Evolutionary conservation across 2,888 invertebrate species (phyloP).

Genomic region (Anthoptus insignis): DNA sequence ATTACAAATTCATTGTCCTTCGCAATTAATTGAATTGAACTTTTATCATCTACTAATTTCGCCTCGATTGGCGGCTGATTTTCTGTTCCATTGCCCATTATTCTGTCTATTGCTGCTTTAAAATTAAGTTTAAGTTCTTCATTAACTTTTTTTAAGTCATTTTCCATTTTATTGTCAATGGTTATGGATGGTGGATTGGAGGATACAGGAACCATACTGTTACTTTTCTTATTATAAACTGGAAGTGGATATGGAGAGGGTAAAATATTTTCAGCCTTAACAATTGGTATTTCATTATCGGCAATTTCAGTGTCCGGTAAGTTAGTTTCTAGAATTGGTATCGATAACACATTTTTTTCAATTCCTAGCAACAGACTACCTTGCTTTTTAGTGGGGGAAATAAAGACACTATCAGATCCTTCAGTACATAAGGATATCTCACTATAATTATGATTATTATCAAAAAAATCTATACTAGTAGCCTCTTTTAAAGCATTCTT

Average conservation of each 20-base stretch:
- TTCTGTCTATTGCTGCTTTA: slow-evolving; percentile 74
- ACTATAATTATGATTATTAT: slow-evolving; percentile 59
- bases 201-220: slow-evolving; percentile 48
- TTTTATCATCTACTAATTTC: slow-evolving; percentile 20
- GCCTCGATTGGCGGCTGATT: slow-evolving; percentile 7
- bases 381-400: slow-evolving; percentile 50
- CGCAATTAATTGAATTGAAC: slow-evolving; percentile 32
- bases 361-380: slow-evolving; percentile 28
- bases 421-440: slow-evolving; percentile 69
- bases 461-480: slow-evolving; percentile 74
- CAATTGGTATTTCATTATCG: slow-evolving; percentile 54
- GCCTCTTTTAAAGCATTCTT: slow-evolving; percentile 72
- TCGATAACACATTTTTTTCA: slow-evolving; percentile 36
- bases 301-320: slow-evolving; percentile 31
- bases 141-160: slow-evolving; percentile 71
- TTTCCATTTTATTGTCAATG: slow-evolving; percentile 61
- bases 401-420: slow-evolving; percentile 72
- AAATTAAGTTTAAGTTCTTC: slow-evolving; percentile 73
- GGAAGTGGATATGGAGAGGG: slow-evolving; percentile 69
- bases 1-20: slow-evolving; percentile 19
- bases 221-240: slow-evolving; percentile 59
- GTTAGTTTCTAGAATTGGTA: slow-evolving; percentile 1
- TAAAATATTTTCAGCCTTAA: slow-evolving; percentile 69
- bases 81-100: slow-evolving; percentile 44
- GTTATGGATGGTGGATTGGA: slow-evolving; percentile 32